Evolutionary conservation across 2,113 vertebrate genomes (phyloP), one percentile per base, ranked within the genome.

Genomic region (Cairina moschata): DNA sequence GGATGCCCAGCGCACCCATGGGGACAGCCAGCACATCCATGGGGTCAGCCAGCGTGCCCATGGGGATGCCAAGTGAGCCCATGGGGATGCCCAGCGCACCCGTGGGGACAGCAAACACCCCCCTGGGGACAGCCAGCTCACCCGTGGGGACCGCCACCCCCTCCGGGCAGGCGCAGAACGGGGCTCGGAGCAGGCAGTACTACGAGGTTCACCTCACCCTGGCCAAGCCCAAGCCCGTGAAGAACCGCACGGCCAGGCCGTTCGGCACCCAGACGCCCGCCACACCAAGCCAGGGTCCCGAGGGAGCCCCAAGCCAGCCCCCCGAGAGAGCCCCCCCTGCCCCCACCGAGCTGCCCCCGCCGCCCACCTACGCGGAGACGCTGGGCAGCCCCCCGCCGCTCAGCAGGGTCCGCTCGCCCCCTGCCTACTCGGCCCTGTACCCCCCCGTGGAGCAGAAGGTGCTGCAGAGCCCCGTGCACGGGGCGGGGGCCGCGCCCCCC

Each of bases 181-280:
- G 91, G 34, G 48, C 20, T 0, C 94, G 38, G 69, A 77, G 80
- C 82, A 97, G 96, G 88, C 96, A 97, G 48, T 98, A 97, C 87
- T 98, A 96, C 0, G 98, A 98, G 91, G 97, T 98, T 31, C 98
- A 98, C 69, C 96, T 98, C 89, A 98, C 98, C 2, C 93, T 98
- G 92, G 97, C 98, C 85, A 98, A 99, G 88, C 95, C 98, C 17
- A 95, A 91, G 3, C 83, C 98, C 0, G 99, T 99, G 97, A 96
- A 98, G 84, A 99, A 99, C 96, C 97, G 99, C 94, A 99, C 99
- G 2, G 99, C 99, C 91, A 98, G 98, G 78, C 99, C 99, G 5
- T 99, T 99, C 8, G 98, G 99, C 85, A 98, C 98, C 7, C 98
- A 99, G 17, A 76, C 81, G 0, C 25, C 91, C 21, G 58, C 72